Evolutionary conservation across 2,888 invertebrate species (phyloP), one percentile per base, ranked within the genome.

Genomic region (Cephus nigrinus): DNA sequence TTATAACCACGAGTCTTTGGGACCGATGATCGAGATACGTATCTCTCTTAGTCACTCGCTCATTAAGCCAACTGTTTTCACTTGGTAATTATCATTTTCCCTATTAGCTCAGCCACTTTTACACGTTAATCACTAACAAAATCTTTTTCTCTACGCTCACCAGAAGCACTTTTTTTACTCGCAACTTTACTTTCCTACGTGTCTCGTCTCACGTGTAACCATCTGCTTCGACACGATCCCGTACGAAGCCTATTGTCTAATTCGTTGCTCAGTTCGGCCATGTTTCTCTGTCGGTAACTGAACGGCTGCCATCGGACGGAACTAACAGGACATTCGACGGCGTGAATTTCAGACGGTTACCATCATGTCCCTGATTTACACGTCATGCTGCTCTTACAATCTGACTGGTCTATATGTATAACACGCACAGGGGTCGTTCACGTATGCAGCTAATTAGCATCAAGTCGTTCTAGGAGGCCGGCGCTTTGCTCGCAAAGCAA

Each of bases 1-100:
- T 85, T 85, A 84, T 83, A 80, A 82, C 80, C 84, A 81, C 73
- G 80, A 75, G 78, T 80, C 73, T 78, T 78, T 33, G 31, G 32
- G 15, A 31, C 71, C 31, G 12, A 71, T 33, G 32, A 71, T 31
- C 71, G 31, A 82, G 86, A 85, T 86, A 84, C 82, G 85, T 83
- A 90, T 88, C 88, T 23, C 55, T 87, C 85, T 84, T 82, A 85
- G 84, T 86, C 85, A 85, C 84, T 84, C 84, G 84, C 88, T 87
- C 87, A 85, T 89, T 88, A 87, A 86, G 83, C 80, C 83, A 86
- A 87, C 84, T 77, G 82, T 33, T 71, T 71, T 55, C 55, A 55
- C 55, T 55, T 55, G 55, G 55, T 55, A 23, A 55, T 55, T 55
- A 55, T 55, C 55, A 55, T 55, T 55, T 55, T 23, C 9, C 40